Percentiles rank a stretch among this genome's conserved stretches.
Evolutionary conservation across 2,797 vertebrate species (phyloP).

Genomic region (Falco novaeseelandiae): DNA sequence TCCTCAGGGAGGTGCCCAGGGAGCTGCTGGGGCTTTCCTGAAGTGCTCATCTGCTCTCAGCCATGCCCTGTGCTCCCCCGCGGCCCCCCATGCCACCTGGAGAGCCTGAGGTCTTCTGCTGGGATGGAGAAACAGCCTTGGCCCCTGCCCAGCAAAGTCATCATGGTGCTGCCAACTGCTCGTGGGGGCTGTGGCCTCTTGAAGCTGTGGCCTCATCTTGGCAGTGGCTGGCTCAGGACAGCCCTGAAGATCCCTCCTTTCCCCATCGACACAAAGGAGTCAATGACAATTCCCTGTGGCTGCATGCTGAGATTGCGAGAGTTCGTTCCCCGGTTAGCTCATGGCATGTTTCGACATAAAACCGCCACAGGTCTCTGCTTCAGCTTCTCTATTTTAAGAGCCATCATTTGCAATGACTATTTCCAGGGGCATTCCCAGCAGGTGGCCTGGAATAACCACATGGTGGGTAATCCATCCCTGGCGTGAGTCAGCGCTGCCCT

Average conservation of each 20-base stretch:
- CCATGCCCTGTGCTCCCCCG: accelerated
- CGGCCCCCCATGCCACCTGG: accelerated
- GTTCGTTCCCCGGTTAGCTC: neutral
- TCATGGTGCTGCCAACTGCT: accelerated
- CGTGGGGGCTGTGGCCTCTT: too few relatives aligned
- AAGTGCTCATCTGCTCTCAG: neutral
- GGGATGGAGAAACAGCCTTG: neutral
- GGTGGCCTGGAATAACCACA: neutral
- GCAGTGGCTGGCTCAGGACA: neutral
- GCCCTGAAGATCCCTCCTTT: neutral
- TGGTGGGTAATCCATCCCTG: neutral
- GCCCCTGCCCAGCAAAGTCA: neutral
- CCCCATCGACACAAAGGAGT: neutral
- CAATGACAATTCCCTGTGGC: neutral
- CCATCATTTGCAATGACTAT: neutral
- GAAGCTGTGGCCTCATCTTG: neutral
- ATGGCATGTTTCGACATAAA: neutral
- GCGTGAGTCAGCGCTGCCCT: neutral
- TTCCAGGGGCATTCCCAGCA: neutral
- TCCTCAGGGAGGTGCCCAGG: neutral
- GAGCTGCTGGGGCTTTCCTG: neutral
- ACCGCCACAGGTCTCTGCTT: neutral
- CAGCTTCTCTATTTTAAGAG: neutral
- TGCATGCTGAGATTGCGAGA: neutral
- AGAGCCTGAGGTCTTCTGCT: neutral